These are phyloP conservation scores for Rallus crepitans DNA, from an alignment of 2,797 vertebrate species.

Conservation along the genomic window DNA sequence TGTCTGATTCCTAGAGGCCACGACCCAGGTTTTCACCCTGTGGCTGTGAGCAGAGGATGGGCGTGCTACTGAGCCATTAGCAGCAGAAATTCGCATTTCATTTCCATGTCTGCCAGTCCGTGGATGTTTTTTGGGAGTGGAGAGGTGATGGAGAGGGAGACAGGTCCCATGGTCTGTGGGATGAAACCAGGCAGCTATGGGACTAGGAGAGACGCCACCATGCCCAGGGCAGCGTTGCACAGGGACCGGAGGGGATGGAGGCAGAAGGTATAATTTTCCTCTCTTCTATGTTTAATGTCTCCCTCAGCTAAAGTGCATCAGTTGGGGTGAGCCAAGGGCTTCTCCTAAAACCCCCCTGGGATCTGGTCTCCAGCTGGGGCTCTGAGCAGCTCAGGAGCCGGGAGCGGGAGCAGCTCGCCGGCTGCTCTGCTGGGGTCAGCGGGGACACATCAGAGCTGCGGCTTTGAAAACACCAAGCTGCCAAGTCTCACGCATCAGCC, in stretches of 20 bases:
- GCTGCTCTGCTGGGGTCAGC: background rate
- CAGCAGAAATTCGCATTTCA: background rate
- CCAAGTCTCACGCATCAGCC: background rate
- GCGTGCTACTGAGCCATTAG: background rate
- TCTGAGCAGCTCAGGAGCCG: background rate
- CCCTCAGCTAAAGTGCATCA: background rate
- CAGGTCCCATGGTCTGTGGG: background rate
- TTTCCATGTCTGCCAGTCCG: background rate
- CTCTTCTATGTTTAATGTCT: background rate
- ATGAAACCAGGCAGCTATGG: fast-evolving
- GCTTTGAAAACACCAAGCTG: background rate
- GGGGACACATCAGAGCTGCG: background rate
- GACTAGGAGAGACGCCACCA: fast-evolving
- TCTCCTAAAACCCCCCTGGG: background rate
- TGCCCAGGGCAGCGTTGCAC: background rate
- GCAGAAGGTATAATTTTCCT: background rate
- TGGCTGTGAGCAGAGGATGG: fast-evolving
- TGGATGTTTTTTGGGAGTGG: background rate
- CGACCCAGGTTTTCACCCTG: fast-evolving
- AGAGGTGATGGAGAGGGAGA: background rate
- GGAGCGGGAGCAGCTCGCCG: fast-evolving
- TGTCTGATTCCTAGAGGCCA: background rate
- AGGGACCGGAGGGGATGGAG: fast-evolving
- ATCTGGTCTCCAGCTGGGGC: background rate
- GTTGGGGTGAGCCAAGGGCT: background rate